These are phyloP conservation scores for Rotaria macrura DNA, from an alignment of 2,888 invertebrate species.

Conservation along the genomic window DNA sequence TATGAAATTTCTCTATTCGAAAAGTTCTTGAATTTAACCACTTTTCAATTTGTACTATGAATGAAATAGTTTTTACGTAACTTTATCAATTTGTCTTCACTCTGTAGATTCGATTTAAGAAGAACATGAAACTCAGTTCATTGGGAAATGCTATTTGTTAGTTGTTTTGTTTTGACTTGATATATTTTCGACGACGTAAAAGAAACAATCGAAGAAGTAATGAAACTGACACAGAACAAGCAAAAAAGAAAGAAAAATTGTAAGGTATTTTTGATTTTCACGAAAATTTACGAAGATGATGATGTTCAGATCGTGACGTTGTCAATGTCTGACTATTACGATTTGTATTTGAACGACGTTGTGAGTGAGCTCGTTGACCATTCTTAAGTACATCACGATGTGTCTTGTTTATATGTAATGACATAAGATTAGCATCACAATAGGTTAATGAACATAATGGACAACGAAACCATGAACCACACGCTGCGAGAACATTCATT, in stretches of 20 bases:
- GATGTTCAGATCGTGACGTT: neutral
- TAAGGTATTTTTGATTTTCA: neutral
- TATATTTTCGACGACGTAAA: neutral
- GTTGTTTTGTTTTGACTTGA: neutral
- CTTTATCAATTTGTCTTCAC: no score
- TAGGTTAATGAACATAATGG: neutral
- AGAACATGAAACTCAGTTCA: no score
- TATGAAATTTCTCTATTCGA: no score
- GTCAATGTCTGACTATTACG: neutral
- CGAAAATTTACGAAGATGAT: neutral
- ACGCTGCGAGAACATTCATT: neutral
- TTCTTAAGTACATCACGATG: neutral
- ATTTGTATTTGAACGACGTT: neutral
- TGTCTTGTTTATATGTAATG: constrained; percentile 5
- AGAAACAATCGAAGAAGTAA: neutral
- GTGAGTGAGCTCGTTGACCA: neutral
- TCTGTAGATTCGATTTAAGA: no score
- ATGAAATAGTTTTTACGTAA: no score
- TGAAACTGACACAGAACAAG: neutral
- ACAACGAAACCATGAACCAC: neutral
- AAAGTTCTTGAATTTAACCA: no score
- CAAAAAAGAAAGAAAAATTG: neutral
- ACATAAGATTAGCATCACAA: constrained; percentile 7
- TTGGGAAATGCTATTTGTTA: no score
- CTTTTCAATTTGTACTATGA: no score